Evolutionary conservation across 2,888 invertebrate species (phyloP).

Genomic region (Pheosia tremula): DNA sequence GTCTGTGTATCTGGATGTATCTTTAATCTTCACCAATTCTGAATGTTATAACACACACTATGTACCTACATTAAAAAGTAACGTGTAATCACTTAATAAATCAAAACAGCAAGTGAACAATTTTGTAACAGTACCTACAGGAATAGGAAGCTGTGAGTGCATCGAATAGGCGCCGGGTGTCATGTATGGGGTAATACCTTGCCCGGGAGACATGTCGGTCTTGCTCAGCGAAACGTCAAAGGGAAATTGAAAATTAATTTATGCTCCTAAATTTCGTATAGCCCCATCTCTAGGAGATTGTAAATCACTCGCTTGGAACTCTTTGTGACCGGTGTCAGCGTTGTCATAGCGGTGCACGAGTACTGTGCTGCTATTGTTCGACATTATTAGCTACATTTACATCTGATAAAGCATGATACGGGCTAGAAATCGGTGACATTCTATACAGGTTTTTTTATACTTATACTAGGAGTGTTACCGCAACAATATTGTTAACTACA

Average conservation of each 20-base stretch:
- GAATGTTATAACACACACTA: too few relatives aligned
- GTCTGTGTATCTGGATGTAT: too few relatives aligned
- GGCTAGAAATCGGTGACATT: too few relatives aligned
- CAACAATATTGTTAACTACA: too few relatives aligned
- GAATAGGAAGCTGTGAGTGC: slow-evolving; percentile 48
- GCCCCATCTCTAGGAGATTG: slow-evolving; percentile 56
- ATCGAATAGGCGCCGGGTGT: slow-evolving; percentile 63
- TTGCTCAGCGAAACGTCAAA: slow-evolving; percentile 82
- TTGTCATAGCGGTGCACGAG: slow-evolving; percentile 10
- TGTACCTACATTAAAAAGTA: background rate
- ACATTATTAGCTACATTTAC: too few relatives aligned
- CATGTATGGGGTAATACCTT: slow-evolving; percentile 76
- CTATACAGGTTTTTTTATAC: too few relatives aligned
- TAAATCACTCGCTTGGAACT: slow-evolving; percentile 58
- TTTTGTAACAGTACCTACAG: background rate
- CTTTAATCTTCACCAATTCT: too few relatives aligned
- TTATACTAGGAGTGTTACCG: too few relatives aligned
- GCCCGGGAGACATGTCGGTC: slow-evolving; percentile 73
- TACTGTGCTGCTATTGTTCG: slow-evolving; percentile 7
- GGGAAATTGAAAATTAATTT: slow-evolving; percentile 84
- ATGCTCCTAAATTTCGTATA: slow-evolving; percentile 74
- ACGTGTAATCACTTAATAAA: background rate
- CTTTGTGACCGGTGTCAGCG: slow-evolving; percentile 26
- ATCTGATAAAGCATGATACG: too few relatives aligned
- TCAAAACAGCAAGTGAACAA: slow-evolving; percentile 6